phyloP scores from a whole-genome alignment of 2,113 vertebrate genomes.

The Thymallus thymallus region DNA sequence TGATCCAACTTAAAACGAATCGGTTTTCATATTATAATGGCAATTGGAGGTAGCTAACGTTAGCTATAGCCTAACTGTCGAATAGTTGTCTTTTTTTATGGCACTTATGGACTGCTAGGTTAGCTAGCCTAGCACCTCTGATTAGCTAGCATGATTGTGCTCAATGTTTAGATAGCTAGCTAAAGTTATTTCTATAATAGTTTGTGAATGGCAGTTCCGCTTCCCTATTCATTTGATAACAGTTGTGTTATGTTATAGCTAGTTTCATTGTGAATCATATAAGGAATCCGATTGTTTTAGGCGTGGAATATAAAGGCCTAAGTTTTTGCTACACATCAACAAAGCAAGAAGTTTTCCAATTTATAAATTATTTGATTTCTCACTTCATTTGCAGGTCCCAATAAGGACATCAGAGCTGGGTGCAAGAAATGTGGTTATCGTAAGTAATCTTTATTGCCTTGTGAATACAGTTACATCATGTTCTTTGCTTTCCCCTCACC shows the following conservation, averaged over 20 bases:
- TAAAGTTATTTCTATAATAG: too few relatives aligned
- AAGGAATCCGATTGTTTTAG: neutral
- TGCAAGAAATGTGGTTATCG: slow-evolving; percentile 99
- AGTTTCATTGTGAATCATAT: too few relatives aligned
- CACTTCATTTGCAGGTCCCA: slow-evolving; percentile 77
- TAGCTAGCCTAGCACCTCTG: too few relatives aligned
- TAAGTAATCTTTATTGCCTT: slow-evolving; percentile 74
- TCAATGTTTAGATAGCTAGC: too few relatives aligned
- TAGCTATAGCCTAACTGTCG: neutral
- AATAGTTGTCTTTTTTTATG: neutral
- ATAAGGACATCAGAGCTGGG: slow-evolving; percentile 96
- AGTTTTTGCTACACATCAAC: neutral
- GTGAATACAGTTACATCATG: neutral
- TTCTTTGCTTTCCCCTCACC: neutral
- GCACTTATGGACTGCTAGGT: too few relatives aligned
- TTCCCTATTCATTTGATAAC: neutral
- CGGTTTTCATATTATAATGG: neutral
- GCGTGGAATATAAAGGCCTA: neutral
- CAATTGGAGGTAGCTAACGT: neutral
- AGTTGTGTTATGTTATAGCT: neutral
- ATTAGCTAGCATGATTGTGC: too few relatives aligned
- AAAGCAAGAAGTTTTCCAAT: neutral
- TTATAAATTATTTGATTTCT: neutral
- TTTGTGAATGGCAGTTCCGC: neutral
- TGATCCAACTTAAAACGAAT: neutral